Evolutionary conservation across 2,888 invertebrate genomes (phyloP), one percentile per base, ranked within the genome.

Genomic region (Sarcophaga subvicina): DNA sequence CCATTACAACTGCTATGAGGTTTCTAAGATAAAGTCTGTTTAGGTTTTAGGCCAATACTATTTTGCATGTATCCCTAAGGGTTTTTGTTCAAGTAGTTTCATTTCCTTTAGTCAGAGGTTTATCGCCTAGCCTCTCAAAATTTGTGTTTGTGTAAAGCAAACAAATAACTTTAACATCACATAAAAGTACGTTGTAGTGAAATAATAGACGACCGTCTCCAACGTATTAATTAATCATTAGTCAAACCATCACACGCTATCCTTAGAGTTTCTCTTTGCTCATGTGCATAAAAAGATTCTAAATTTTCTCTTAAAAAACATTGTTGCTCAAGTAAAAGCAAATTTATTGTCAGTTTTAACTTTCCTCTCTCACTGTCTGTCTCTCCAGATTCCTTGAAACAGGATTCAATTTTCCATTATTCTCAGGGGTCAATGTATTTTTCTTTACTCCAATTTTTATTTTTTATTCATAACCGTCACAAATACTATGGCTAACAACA

Each of bases 391-490:
- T 37, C 20, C 8, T 49, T 70, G 3, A 14, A 54, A 54, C 54
- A 54, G 54, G 54, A 54, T 4, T 54, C 2, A 14, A 14, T 54
- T 3, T 54, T 54, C 4, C 17, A 17, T 14, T 59, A 49, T 73
- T 59, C n/a, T 66, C n/a, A 60, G 25, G 66, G 80, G 80, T 80
- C 80, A 80, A 80, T 60, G 73, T 47, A 47, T 71, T 54, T 67
- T 71, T 66, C 59, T 25, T 71, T 37, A 63, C 11, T 25, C 14
- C 14, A 54, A 27, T 59, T 71, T 54, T 4, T 64, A 14, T 59
- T 71, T 49, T 47, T 47, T 63, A 12, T 45, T 67, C 27, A 25
- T 4, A 69, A 6, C 2, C 10, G 37, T 8, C 8, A 37, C 37
- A 37, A 37, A 37, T 37, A 8, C 37, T 67, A 45, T 37, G 54